Evolutionary conservation across 2,888 invertebrate genomes (phyloP), one percentile per base, ranked within the genome.

Genomic region (Pachycephus smyrnensis): DNA sequence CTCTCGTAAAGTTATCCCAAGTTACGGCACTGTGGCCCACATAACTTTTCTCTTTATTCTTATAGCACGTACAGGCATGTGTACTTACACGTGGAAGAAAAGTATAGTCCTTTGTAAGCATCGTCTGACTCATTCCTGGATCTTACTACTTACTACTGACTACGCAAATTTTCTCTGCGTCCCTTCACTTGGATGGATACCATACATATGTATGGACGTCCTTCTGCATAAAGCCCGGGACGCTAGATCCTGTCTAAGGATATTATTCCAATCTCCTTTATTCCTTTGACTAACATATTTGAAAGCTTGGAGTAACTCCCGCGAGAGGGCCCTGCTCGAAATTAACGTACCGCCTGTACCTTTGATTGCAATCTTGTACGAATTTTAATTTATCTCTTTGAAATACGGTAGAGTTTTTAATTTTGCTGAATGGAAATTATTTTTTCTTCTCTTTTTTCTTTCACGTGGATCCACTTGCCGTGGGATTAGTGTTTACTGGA

Each of bases 1-100:
- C 71, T 31, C 31, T 32, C 32, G 71, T 71, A 71, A 71, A 71
- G 31, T 71, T 30, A 71, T 71, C 71, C 71, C 71, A 33, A 71
- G 71, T 71, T 31, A 71, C 71, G 71, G 31, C 32, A 71, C 71
- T 12, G 71, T 32, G 12, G 31, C 71, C 31, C 71, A 71, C 71
- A 71, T 71, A 71, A 71, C 31, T 71, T 71, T 71, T 31, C 71
- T 30, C 32, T 32, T 71, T 15, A 71, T 71, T 71, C 71, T 30
- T 32, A 30, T 71, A 33, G 32, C 32, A 71, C 71, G 71, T 15
- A 55, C 40, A 55, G 23, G 23, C 23, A 9, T 15, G 40, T 23
- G 23, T 55, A 23, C 40, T 55, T 55, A 55, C 40, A 55, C 15
- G 40, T 55, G 23, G 23, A 55, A 55, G 23, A 6, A 55, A 55